These are phyloP conservation scores for Epicauta chinensis DNA, from an alignment of 1,140 invertebrate species.

Conservation along the genomic window DNA sequence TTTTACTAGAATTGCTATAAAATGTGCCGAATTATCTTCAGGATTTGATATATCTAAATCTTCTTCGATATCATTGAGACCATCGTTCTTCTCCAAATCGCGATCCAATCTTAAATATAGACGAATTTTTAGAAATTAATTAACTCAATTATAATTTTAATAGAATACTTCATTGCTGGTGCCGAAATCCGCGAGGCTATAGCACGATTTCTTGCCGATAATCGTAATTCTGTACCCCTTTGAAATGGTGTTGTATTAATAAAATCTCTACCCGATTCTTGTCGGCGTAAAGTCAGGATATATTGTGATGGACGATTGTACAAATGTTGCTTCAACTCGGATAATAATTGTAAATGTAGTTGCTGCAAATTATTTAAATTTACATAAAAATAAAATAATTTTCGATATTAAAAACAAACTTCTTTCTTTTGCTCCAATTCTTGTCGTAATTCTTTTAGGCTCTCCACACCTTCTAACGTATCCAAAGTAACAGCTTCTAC, in stretches of 20 bases:
- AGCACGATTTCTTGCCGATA: slow-evolving; percentile 45
- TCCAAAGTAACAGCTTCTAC: slow-evolving; percentile 62
- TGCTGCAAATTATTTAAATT: slow-evolving; percentile 43
- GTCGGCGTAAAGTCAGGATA: slow-evolving; percentile 50
- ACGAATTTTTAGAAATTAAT: neutral
- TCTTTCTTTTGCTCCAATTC: slow-evolving; percentile 69
- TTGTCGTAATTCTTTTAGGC: slow-evolving; percentile 65
- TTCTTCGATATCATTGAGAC: slow-evolving; percentile 47
- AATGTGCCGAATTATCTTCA: slow-evolving; percentile 63
- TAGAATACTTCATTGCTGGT: neutral
- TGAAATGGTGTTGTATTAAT: slow-evolving; percentile 47
- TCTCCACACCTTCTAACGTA: slow-evolving; percentile 70
- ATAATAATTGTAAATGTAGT: slow-evolving; percentile 61
- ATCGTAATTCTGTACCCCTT: slow-evolving; percentile 47
- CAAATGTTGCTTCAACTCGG: slow-evolving; percentile 68
- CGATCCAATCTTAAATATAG: neutral
- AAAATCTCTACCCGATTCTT: slow-evolving; percentile 52
- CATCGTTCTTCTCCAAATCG: slow-evolving; percentile 16
- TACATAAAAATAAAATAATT: slow-evolving; percentile 17
- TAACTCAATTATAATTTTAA: neutral
- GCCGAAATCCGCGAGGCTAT: neutral
- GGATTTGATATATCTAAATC: slow-evolving; percentile 57
- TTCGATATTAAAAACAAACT: slow-evolving; percentile 37
- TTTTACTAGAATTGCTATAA: slow-evolving; percentile 77
- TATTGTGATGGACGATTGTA: slow-evolving; percentile 62